Base-by-base conservation (phyloP, 2,113 vertebrate species). In the Nyctereutes procyonoides region DNA sequence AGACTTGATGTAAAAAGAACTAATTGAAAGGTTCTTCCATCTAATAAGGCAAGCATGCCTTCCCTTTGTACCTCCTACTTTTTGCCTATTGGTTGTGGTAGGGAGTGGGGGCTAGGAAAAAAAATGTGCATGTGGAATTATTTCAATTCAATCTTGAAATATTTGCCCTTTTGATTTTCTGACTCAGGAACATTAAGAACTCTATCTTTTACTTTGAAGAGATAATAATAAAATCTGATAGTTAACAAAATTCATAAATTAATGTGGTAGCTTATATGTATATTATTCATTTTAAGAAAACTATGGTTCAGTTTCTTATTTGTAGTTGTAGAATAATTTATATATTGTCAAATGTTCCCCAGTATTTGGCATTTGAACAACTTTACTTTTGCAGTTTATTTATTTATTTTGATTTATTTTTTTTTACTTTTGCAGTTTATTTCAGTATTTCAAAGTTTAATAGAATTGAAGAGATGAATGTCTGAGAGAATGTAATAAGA, bases 11-110 rank as follows among this genome's bases (percentile, higher is more conserved):
- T 30, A 62, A 74, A 82, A 73, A 87, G 38, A 96, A 80, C 3
- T 73, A 63, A 62, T 8, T 60, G 28, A 69, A 14, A 51, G 48
- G 8, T n/a, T 62, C 51, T 65, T 69, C 30, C 14, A 56, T 71
- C 35, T 97, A 90, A 96, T 96, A 96, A 97, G 51, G 30, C 13
- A 81, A 26, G 13, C 2, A 4, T 92, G 28, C 20, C 58, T 90
- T 48, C 48, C 38, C 5, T 95, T 63, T 43, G 71, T 35, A 90
- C 96, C 95, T 88, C 96, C 96, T 96, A 94, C 95, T 94, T 92
- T 97, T 77, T 0, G 0, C 60, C 53, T 84, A 95, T 96, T 97
- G 93, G 96, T 80, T 93, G 32, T 38, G 38, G 58, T 65, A 85
- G 6, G 1, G 30, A 89, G n/a, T 9, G 20, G 24, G 65, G 17